phyloP scores from a whole-genome alignment of 37 sponge, comb jelly and placozoan species.

The Cladorhizidae sp. region DNA sequence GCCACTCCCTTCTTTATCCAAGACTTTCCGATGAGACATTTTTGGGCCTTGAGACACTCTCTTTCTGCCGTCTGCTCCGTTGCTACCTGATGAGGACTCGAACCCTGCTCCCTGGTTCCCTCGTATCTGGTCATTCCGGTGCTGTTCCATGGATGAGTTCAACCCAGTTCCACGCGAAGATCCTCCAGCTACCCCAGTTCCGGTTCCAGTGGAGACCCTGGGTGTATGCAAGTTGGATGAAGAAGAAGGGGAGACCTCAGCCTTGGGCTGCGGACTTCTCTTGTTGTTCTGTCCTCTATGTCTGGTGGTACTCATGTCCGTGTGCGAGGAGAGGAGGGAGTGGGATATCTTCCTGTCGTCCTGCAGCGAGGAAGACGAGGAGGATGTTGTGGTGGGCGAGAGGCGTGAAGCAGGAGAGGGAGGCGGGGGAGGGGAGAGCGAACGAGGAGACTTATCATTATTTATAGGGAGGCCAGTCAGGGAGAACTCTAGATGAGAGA shows the following conservation, averaged over 20 bases:
- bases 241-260: constrained; percentile 10
- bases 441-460: not conserved
- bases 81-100: not conserved
- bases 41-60: not conserved
- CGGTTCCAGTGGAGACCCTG: not conserved
- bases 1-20: not conserved
- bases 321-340: constrained; percentile 1
- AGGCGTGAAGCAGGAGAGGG: constrained; percentile 19
- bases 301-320: constrained; percentile 10
- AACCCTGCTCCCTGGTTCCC: not conserved
- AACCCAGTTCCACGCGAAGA: no score
- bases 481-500: not conserved
- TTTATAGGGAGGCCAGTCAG: not conserved
- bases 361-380: constrained; percentile 3
- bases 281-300: constrained; percentile 1
- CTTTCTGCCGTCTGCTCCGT: not conserved
- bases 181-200: not conserved
- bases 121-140: not conserved
- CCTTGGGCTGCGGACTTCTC: constrained; percentile 1
- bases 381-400: not conserved
- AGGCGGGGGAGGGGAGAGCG: constrained; percentile 7
- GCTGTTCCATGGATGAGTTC: not conserved
- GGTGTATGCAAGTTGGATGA: not conserved
- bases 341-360: not conserved
- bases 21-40: not conserved